Evolutionary conservation across 2,113 vertebrate genomes (phyloP).

Genomic region (Myocastor coypus): DNA sequence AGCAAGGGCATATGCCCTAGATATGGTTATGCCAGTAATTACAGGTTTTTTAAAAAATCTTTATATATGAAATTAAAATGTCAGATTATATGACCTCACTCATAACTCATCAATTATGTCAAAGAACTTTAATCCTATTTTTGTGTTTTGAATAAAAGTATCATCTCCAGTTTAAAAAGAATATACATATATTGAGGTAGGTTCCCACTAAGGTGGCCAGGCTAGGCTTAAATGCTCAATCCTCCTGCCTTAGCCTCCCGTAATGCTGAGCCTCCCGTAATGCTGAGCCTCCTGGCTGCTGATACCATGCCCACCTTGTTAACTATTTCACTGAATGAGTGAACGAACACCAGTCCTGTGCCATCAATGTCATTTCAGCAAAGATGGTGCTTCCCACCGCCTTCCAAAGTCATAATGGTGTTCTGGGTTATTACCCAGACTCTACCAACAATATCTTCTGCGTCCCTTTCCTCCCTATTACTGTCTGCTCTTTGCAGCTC

Average conservation of each 20-base stretch:
- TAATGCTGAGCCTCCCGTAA: background rate
- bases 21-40: too few relatives aligned
- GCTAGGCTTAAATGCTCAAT: background rate
- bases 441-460: background rate
- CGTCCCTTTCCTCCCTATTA: too few relatives aligned
- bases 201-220: background rate
- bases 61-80: too few relatives aligned
- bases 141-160: too few relatives aligned
- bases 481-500: background rate
- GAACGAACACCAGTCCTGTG: background rate
- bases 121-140: too few relatives aligned
- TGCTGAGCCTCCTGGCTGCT: background rate
- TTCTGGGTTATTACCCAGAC: background rate
- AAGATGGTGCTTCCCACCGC: background rate
- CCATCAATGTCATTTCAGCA: background rate
- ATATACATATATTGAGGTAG: background rate
- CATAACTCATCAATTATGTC: too few relatives aligned
- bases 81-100: too few relatives aligned
- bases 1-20: too few relatives aligned
- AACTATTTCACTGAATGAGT: background rate
- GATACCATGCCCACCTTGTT: background rate
- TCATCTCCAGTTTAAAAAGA: too few relatives aligned
- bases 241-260: background rate
- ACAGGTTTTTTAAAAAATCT: too few relatives aligned
- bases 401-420: background rate